phyloP scores from a whole-genome alignment of 2,113 vertebrate genomes.

The Nesoenas mayeri region DNA sequence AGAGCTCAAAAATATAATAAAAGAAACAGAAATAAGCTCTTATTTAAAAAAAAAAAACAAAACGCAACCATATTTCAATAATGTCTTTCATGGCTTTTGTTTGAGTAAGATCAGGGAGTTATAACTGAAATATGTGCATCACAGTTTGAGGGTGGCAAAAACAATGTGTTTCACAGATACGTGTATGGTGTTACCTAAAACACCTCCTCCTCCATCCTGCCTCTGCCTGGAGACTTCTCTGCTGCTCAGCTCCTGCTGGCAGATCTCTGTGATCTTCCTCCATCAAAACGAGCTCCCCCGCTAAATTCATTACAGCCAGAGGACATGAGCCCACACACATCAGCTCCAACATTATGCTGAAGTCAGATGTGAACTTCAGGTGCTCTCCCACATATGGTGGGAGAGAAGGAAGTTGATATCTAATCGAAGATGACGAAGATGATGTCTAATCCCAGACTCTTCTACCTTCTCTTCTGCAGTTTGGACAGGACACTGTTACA shows the following conservation, averaged over 20 bases:
- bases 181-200: conserved; percentile 18
- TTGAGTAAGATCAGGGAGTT: background rate
- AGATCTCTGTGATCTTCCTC: conserved; percentile 54
- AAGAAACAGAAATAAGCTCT: background rate
- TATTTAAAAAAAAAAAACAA: background rate
- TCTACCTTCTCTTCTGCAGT: background rate
- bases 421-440: background rate
- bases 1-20: background rate
- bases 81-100: background rate
- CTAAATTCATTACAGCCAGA: conserved; percentile 14
- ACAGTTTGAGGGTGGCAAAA: background rate
- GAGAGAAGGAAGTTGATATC: background rate
- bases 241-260: conserved; percentile 54
- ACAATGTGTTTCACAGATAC: conserved; percentile 38
- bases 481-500: background rate
- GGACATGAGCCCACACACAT: conserved; percentile 37
- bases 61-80: background rate
- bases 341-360: background rate
- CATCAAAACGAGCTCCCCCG: conserved; percentile 42
- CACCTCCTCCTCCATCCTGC: conserved; percentile 57
- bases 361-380: conserved; percentile 33
- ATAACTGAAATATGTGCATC: background rate
- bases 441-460: background rate
- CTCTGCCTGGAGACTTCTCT: conserved; percentile 47
- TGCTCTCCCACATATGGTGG: background rate